Evolutionary conservation across 2,113 vertebrate genomes (phyloP).

Genomic region (Odontophorus gujanensis): DNA sequence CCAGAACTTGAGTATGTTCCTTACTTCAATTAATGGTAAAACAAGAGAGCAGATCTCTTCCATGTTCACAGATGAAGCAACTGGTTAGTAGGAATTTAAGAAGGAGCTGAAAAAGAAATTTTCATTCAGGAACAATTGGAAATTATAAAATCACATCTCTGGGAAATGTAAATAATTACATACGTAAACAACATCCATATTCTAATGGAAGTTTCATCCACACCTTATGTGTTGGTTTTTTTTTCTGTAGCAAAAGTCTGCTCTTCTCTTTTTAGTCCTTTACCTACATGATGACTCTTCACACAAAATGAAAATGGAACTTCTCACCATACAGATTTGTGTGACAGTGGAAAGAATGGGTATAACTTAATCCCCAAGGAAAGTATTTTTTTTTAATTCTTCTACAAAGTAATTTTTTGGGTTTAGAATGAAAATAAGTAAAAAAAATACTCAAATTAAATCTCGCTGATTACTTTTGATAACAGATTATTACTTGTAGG

Average conservation of each 20-base stretch:
- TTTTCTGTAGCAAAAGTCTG: neutral
- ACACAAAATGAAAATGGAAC: neutral
- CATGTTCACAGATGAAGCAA: neutral
- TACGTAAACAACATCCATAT: neutral
- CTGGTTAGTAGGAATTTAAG: neutral
- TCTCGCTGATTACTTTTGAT: neutral
- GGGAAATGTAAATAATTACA: neutral
- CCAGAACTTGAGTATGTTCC: neutral
- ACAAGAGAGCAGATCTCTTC: neutral
- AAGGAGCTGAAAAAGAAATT: neutral
- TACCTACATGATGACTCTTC: fast-evolving
- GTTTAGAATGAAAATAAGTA: neutral
- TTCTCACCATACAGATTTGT: neutral
- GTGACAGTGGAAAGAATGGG: neutral
- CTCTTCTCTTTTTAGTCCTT: neutral
- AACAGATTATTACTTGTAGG: neutral
- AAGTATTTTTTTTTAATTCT: neutral
- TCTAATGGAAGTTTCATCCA: neutral
- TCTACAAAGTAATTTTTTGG: neutral
- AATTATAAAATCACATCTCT: neutral
- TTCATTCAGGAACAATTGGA: neutral
- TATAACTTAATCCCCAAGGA: neutral
- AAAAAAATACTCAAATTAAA: neutral
- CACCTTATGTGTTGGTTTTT: neutral
- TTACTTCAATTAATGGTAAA: neutral